These are phyloP conservation scores for Perizoma affinitatum DNA, from an alignment of 2,888 invertebrate genomes.

Conservation along the genomic window DNA sequence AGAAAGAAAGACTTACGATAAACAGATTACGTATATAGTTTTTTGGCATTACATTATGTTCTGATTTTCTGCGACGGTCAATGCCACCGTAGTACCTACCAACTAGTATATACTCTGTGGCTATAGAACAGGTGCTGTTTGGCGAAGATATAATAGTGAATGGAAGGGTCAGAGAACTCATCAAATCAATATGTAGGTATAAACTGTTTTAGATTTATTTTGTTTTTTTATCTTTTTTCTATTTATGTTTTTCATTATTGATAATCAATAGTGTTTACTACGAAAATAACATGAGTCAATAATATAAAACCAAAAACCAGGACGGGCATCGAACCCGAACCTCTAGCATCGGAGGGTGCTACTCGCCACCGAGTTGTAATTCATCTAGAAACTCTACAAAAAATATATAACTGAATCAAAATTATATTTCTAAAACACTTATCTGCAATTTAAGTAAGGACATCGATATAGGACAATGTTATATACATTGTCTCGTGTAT, in stretches of 20 bases:
- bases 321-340: too few relatives aligned
- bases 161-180: conserved; percentile 43
- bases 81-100: conserved; percentile 46
- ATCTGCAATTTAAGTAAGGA: too few relatives aligned
- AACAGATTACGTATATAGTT: conserved; percentile 35
- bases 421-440: background rate
- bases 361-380: too few relatives aligned
- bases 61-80: conserved; percentile 54
- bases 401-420: too few relatives aligned
- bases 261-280: too few relatives aligned
- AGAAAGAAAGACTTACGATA: conserved; percentile 23
- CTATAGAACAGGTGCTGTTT: conserved; percentile 63
- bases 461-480: background rate
- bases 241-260: too few relatives aligned
- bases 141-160: conserved; percentile 42
- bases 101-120: conserved; percentile 11
- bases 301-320: too few relatives aligned
- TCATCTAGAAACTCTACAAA: too few relatives aligned
- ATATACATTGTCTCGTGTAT: conserved; percentile 27
- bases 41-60: conserved; percentile 38
- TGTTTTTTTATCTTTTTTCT: background rate
- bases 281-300: too few relatives aligned
- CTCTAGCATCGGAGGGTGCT: too few relatives aligned
- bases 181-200: background rate
- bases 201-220: background rate